phyloP scores from a whole-genome alignment of 2,797 vertebrate species.

The Glyptemys insculpta region DNA sequence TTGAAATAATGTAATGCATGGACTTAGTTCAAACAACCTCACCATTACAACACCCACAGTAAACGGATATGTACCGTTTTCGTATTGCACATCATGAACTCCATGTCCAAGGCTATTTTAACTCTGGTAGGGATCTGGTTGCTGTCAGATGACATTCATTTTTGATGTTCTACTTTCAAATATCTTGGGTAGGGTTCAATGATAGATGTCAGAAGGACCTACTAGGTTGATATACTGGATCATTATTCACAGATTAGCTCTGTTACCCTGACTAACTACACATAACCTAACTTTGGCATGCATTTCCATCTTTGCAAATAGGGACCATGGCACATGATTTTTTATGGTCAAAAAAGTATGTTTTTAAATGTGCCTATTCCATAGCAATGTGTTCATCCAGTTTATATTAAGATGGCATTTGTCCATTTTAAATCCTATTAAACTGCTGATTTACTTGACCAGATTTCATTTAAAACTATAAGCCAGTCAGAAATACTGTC shows the following conservation, averaged over 20 bases:
- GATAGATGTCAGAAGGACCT: constrained; percentile 17
- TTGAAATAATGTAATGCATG: not conserved
- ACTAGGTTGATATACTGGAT: constrained; percentile 1
- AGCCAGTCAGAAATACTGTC: not conserved
- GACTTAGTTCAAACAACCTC: not conserved
- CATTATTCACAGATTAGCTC: constrained; percentile 13
- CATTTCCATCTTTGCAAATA: not conserved
- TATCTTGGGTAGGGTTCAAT: constrained; percentile 43
- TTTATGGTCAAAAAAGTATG: not conserved
- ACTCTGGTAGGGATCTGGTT: constrained; percentile 51
- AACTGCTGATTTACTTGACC: not conserved
- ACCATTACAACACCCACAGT: constrained; percentile 31
- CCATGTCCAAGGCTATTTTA: constrained; percentile 69
- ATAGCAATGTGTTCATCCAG: not conserved
- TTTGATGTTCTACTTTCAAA: constrained; percentile 61
- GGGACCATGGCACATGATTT: not conserved
- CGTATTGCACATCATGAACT: constrained; percentile 41
- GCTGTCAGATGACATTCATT: constrained; percentile 67
- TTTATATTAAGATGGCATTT: not conserved
- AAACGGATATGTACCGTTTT: constrained; percentile 18
- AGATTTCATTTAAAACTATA: not conserved
- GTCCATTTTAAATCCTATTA: not conserved
- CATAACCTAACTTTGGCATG: not conserved
- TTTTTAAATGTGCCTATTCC: fast-evolving
- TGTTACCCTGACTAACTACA: not conserved